Evolutionary conservation across 2,888 invertebrate genomes (phyloP).

Genomic region (Criorhina ranunculi): DNA sequence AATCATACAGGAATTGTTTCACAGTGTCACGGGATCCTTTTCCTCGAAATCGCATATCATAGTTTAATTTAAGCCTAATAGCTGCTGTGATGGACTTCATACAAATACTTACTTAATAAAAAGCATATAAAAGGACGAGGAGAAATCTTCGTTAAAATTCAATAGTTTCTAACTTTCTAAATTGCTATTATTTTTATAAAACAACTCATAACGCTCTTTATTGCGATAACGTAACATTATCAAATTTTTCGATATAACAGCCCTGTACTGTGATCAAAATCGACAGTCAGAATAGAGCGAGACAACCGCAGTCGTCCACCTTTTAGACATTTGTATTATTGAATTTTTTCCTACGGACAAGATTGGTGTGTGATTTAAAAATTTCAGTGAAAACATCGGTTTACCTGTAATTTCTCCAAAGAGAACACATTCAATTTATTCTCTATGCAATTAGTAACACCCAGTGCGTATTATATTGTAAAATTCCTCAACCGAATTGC

Average conservation of each 20-base stretch:
- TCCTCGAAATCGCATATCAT: no score
- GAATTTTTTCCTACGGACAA: conserved; percentile 65
- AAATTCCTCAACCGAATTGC: neutral
- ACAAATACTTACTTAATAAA: no score
- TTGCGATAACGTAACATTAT: no score
- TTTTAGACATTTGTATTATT: conserved; percentile 64
- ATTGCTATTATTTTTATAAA: no score
- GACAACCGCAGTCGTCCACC: conserved; percentile 16
- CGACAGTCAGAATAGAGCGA: conserved; percentile 26
- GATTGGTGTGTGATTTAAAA: conserved; percentile 47
- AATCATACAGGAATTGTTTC: no score
- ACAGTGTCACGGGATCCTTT: no score
- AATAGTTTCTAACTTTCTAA: neutral
- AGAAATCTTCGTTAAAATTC: no score
- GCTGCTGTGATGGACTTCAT: no score
- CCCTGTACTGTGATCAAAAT: neutral
- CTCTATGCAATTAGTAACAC: conserved; percentile 13
- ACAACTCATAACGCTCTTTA: no score
- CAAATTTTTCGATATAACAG: neutral
- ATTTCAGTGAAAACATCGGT: conserved; percentile 49
- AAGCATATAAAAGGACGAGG: no score
- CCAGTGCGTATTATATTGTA: conserved; percentile 13
- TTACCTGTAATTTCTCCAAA: conserved; percentile 20
- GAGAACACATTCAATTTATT: conserved; percentile 17
- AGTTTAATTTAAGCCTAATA: no score